Percentiles rank a stretch among this genome's conserved stretches.
phyloP scores from a whole-genome alignment of 2,113 vertebrate genomes.

The Antennarius striatus region DNA sequence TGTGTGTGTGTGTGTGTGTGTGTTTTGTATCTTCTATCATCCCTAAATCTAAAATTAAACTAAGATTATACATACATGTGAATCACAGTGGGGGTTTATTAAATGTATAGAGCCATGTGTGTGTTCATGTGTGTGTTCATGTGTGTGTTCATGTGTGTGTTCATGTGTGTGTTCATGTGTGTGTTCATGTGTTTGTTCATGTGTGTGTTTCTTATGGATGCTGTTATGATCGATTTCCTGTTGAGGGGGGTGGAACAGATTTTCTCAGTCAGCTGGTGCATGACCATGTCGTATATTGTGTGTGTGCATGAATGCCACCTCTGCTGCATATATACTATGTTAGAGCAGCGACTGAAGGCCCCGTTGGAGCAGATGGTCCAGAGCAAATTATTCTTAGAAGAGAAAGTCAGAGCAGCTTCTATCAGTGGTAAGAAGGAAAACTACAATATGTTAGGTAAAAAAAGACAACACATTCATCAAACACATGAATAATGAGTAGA shows the following conservation, averaged over 20 bases:
- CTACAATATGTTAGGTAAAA: too few species aligned
- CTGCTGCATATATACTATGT: too few species aligned
- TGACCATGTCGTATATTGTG: not conserved
- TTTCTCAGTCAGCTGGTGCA: conserved; percentile 29
- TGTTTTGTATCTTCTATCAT: too few species aligned
- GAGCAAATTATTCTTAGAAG: too few species aligned
- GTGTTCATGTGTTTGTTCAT: not conserved
- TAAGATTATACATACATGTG: too few species aligned
- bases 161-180: not conserved
- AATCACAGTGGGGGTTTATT: conserved; percentile 1
- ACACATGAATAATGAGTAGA: too few species aligned
- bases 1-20: not conserved
- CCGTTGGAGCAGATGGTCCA: too few species aligned
- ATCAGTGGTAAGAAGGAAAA: too few species aligned
- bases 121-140: not conserved
- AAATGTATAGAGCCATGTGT: not conserved
- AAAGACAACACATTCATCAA: too few species aligned
- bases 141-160: conserved; percentile 11
- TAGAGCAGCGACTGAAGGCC: too few species aligned
- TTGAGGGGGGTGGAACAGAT: conserved; percentile 53
- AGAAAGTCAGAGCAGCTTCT: too few species aligned
- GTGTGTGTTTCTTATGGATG: conserved; percentile 46
- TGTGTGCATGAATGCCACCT: conserved; percentile 1
- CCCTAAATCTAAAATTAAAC: too few species aligned
- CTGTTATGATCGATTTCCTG: conserved; percentile 72